These are phyloP conservation scores for Ptychodera flava DNA, from an alignment of 35 echinoderm and acorn worm genomes.

Conservation along the genomic window DNA sequence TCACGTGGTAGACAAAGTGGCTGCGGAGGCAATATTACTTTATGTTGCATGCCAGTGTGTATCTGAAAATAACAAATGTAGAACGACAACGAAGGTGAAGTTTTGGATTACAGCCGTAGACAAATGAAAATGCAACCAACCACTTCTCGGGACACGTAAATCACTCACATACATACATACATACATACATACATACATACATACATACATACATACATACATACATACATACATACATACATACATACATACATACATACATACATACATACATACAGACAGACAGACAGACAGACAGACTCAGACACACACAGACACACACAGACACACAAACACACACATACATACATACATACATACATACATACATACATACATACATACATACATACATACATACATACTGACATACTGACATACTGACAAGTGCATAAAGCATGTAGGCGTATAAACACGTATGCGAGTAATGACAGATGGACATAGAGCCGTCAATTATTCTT, in stretches of 20 bases:
- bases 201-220: slow-evolving; percentile 43
- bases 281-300: not conserved
- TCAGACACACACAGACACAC: not conserved
- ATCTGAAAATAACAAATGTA: too few relatives aligned
- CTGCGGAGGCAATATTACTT: too few relatives aligned
- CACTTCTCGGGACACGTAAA: too few relatives aligned
- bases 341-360: slow-evolving; percentile 29
- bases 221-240: not conserved
- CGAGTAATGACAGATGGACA: too few relatives aligned
- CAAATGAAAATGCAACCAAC: too few relatives aligned
- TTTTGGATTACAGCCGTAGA: too few relatives aligned
- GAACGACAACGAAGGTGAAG: too few relatives aligned
- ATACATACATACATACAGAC: not conserved
- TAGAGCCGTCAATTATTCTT: too few relatives aligned
- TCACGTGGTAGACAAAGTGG: slow-evolving; percentile 52
- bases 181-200: slow-evolving; percentile 39
- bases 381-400: slow-evolving; percentile 32
- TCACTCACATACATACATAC: slow-evolving; percentile 34
- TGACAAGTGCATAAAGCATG: too few relatives aligned
- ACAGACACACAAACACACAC: not conserved
- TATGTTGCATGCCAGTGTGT: too few relatives aligned
- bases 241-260: not conserved
- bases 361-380: slow-evolving; percentile 36
- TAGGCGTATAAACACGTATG: too few relatives aligned
- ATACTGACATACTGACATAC: slow-evolving; percentile 17